Evolutionary conservation across 1,140 invertebrate genomes (phyloP).

Genomic region (Meteorus sp.): DNA sequence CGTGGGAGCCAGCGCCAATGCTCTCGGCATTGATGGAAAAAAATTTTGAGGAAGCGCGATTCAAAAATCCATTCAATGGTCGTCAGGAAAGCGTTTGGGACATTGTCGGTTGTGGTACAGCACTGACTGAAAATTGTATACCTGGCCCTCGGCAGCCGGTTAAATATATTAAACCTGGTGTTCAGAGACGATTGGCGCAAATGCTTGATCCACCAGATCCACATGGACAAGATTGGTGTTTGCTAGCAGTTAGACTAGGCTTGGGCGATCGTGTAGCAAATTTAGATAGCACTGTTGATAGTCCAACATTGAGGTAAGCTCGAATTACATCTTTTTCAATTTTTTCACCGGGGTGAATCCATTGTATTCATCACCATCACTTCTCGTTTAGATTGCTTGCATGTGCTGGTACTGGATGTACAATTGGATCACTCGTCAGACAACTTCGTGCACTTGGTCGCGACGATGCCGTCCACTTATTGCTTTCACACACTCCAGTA

Average conservation of each 20-base stretch:
- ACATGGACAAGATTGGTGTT: constrained; percentile 81
- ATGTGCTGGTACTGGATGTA: constrained; percentile 47
- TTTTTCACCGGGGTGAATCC: too few species aligned
- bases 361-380: too few species aligned
- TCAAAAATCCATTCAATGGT: constrained; percentile 65
- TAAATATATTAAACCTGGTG: constrained; percentile 53
- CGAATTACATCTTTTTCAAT: background rate
- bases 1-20: constrained; percentile 66
- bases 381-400: constrained; percentile 42
- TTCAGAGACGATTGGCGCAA: constrained; percentile 62
- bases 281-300: constrained; percentile 51
- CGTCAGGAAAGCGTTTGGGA: constrained; percentile 69
- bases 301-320: constrained; percentile 51
- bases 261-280: constrained; percentile 55
- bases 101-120: constrained; percentile 69
- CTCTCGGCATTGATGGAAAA: constrained; percentile 63
- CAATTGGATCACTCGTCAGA: constrained; percentile 46
- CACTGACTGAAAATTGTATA: constrained; percentile 47
- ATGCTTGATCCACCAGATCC: constrained; percentile 77
- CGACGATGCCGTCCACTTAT: constrained; percentile 51
- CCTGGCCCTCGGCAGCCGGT: constrained; percentile 49
- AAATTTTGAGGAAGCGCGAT: constrained; percentile 52
- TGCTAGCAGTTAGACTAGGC: constrained; percentile 75
- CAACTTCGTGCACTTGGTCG: constrained; percentile 52
- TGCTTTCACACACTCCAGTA: constrained; percentile 50